These are phyloP conservation scores for Agrilus mali DNA, from an alignment of 2,888 invertebrate genomes.

Conservation along the genomic window DNA sequence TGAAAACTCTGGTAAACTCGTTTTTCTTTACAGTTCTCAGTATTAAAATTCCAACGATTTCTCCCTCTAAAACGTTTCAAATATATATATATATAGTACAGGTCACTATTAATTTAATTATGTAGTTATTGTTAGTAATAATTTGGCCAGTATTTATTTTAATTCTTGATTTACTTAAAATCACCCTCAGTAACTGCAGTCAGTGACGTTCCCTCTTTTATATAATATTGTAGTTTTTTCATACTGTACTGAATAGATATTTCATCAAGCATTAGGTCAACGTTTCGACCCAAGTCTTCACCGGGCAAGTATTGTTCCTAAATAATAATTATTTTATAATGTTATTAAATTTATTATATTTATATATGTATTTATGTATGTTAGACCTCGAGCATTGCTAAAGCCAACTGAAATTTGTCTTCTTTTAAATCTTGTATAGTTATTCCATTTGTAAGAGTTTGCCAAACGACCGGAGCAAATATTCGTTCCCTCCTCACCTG, in stretches of 20 bases:
- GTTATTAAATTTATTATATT: too few relatives aligned
- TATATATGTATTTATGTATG: too few relatives aligned
- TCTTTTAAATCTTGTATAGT: slow-evolving; percentile 26
- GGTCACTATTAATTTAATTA: too few relatives aligned
- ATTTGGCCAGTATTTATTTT: too few relatives aligned
- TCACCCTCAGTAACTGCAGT: slow-evolving; percentile 24
- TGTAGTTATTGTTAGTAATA: too few relatives aligned
- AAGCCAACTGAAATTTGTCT: slow-evolving; percentile 18
- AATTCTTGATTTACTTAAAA: slow-evolving; percentile 1
- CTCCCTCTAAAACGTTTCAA: slow-evolving; percentile 5
- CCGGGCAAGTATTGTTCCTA: slow-evolving; percentile 21
- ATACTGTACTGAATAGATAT: slow-evolving; percentile 23
- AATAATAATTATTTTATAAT: too few relatives aligned
- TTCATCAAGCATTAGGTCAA: slow-evolving; percentile 22
- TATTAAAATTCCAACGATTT: slow-evolving; percentile 26
- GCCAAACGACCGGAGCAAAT: slow-evolving; percentile 26
- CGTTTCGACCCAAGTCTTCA: slow-evolving; percentile 27
- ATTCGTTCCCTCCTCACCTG: slow-evolving; percentile 20
- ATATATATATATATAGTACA: too few relatives aligned
- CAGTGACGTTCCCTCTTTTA: slow-evolving; percentile 27
- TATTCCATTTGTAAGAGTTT: slow-evolving; percentile 21
- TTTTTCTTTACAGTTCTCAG: slow-evolving; percentile 23
- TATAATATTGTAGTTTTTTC: slow-evolving; percentile 19
- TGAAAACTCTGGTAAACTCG: slow-evolving; percentile 26
- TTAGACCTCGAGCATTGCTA: slow-evolving; percentile 22